phyloP scores from a whole-genome alignment of 2,113 vertebrate species.

The Sardina pilchardus region DNA sequence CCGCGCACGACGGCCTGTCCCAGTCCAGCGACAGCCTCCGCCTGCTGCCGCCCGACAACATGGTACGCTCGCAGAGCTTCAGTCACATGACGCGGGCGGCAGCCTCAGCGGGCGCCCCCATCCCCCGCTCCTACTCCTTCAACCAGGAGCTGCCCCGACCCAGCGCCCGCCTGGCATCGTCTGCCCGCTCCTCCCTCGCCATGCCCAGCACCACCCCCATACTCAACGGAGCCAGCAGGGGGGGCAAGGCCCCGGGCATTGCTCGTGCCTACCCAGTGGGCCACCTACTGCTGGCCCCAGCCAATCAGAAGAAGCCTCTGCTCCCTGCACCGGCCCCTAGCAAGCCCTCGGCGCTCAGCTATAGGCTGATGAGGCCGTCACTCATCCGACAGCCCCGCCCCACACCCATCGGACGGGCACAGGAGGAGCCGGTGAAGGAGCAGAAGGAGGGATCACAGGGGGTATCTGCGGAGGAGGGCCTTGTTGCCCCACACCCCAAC shows the following conservation, averaged over 20 bases:
- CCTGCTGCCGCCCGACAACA: conserved; percentile 74
- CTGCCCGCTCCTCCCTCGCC: conserved; percentile 35
- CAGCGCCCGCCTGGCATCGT: conserved; percentile 31
- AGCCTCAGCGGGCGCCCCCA: conserved; percentile 68
- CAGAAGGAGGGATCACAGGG: neutral
- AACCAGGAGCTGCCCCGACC: conserved; percentile 74
- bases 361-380: conserved; percentile 81
- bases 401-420: conserved; percentile 46
- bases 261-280: conserved; percentile 4
- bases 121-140: conserved; percentile 81
- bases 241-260: neutral
- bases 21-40: conserved; percentile 80
- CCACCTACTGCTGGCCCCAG: conserved; percentile 35
- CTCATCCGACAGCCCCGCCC: conserved; percentile 75
- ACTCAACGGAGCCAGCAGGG: conserved; percentile 18
- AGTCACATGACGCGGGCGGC: conserved; percentile 82
- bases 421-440: conserved; percentile 20
- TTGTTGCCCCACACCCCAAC: conserved; percentile 30
- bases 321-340: conserved; percentile 66
- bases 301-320: conserved; percentile 77
- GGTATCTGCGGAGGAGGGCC: neutral
- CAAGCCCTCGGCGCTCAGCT: conserved; percentile 75
- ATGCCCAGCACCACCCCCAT: conserved; percentile 19
- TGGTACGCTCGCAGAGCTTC: conserved; percentile 88
- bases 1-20: conserved; percentile 72